Base-by-base conservation (phyloP, 1,140 invertebrate species). In the Rhyzopertha dominica region DNA sequence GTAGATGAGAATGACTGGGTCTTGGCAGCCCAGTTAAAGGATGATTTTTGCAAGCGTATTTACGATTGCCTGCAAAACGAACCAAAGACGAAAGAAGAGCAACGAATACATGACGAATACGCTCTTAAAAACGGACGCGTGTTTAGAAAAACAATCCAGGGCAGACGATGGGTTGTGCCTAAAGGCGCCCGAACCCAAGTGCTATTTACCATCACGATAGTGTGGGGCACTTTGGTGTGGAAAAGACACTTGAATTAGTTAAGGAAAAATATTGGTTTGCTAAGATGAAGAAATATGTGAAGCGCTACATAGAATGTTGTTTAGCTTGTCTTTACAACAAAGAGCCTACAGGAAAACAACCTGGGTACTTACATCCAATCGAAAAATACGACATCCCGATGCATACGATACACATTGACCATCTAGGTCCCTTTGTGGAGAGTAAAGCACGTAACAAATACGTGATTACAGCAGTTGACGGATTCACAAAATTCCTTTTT, bases 351-450 rank as follows among this genome's bases (percentile, higher is more conserved):
- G 60, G 56, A 2, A 58, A 54, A 38, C 40, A 48, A 12, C 42
- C 56, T 37, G 61, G 63, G 2, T 35, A 45, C 1, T 37, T 68
- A 8, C 53, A 66, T 22, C 46, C 56, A 1, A 57, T 65, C n/a
- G n/a, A n/a, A 12, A 57, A 54, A 37, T 20, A 43, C 14, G 43
- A 42, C 1, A 20, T 45, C 42, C 56, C 52, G 1, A 49, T 60
- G 4, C 43, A 55, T 13, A 55, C 42, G 1, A 2, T 62, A 3
- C 58, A 62, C 14, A 31, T 56, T 0, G 53, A 62, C 47, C 59
- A 63, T 36, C 28, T 61, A 2, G 54, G 58, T 2, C 56, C 58
- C 1, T 59, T 57, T 19, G 20, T 47, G 8, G 59, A 47, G 26
- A 58, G 54, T 32, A 31, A 24, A 10, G 48, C 24, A 17, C 45